Base-by-base conservation (phyloP, 2,797 vertebrate genomes). In the Adrianichthys oophorus region DNA sequence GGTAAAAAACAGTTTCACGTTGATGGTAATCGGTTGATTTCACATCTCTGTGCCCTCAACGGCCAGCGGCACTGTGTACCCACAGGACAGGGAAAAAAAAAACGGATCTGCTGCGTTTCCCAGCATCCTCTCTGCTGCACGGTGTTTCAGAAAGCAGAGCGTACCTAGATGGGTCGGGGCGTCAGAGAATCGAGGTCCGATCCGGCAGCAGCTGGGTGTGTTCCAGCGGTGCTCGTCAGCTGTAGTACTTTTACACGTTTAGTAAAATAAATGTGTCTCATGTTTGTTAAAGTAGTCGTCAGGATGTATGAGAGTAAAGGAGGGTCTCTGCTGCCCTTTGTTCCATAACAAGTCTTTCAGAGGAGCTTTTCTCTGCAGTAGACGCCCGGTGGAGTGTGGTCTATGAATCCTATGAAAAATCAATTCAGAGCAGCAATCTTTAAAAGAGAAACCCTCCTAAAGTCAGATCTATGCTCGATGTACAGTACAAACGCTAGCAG, bases 251-350 rank as follows among this genome's bases (percentile, higher is more conserved):
- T 87, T 88, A 87, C 72, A 91, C 65, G 65, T 93, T 92, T 85
- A 76, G 90, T 87, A 70, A 94, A 96, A 96, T 96, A 94, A 95
- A 97, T 95, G 95, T 92, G 94, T 92, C 93, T 95, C 95, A 97
- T 97, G 91, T 94, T 95, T 93, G 92, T 52, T 58, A 42, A 37
- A 94, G 92, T 85, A 72, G 76, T 82, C 76, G 72, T 67, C 61
- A 70, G 67, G 70, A 79, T 72, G 78, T 94, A 94, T 90, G 93
- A 92, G 93, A 55, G 93, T 92, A 90, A 92, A 90, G 78, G 91
- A 90, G 91, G 92, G 87, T 84, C 79, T 93, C 92, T 93, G 93
- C 92, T 86, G 55, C 68, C 65, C 51, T 64, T 73, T 53, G 56
- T 70, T 62, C 65, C 79, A 57, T 5, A 15, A 72, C 74, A 73